Evolutionary conservation across 2,113 vertebrate genomes (phyloP).

Genomic region (Eurystomus gularis): DNA sequence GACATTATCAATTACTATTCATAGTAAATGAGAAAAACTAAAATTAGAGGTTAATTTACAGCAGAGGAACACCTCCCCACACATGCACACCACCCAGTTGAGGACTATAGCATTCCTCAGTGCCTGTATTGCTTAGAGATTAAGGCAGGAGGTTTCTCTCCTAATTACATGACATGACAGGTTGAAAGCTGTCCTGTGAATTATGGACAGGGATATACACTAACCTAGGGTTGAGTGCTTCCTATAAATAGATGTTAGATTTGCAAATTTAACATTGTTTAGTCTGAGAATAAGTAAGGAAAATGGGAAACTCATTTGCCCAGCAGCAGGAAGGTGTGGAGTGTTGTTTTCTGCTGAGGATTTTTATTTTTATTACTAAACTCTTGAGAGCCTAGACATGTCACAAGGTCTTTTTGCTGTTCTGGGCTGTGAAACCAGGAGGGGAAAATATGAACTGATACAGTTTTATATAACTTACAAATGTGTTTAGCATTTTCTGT

Average conservation of each 20-base stretch:
- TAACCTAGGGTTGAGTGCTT: neutral
- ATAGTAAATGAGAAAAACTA: neutral
- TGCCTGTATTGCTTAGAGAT: neutral
- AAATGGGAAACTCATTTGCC: conserved; percentile 56
- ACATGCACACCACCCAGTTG: accelerated
- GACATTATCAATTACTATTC: neutral
- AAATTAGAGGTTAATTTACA: neutral
- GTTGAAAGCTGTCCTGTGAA: neutral
- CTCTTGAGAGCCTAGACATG: conserved; percentile 24
- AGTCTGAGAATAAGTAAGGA: conserved; percentile 50
- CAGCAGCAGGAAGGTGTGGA: conserved; percentile 43
- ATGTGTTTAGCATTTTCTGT: conserved; percentile 38
- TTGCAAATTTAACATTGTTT: conserved; percentile 33
- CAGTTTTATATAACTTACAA: conserved; percentile 43
- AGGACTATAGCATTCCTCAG: neutral
- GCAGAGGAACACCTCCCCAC: neutral
- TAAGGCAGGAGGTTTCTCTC: neutral
- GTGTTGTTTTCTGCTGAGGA: conserved; percentile 28
- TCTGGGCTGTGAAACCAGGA: conserved; percentile 31
- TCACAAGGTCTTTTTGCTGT: conserved; percentile 35
- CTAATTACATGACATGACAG: neutral
- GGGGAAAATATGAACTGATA: conserved; percentile 63
- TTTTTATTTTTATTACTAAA: conserved; percentile 57
- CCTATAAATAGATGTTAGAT: conserved; percentile 33
- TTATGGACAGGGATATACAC: neutral